phyloP scores from a whole-genome alignment of 2,113 vertebrate species.

The Solea senegalensis region DNA sequence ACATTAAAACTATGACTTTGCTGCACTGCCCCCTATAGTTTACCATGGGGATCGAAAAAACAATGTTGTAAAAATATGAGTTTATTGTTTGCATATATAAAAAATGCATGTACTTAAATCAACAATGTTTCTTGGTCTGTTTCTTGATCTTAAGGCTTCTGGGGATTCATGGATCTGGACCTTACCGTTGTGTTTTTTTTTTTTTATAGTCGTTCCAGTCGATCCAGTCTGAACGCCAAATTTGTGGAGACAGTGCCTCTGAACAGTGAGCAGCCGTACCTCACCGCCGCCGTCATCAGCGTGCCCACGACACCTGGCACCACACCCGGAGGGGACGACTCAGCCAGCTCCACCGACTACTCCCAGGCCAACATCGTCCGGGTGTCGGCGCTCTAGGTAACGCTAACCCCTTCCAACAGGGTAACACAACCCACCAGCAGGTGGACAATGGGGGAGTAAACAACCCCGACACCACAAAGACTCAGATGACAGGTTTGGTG shows the following conservation, averaged over 20 bases:
- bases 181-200: neutral
- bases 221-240: conserved; percentile 95
- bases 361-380: conserved; percentile 90
- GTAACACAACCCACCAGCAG: conserved; percentile 11
- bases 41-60: neutral
- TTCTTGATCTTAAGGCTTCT: too few relatives aligned
- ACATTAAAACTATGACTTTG: neutral
- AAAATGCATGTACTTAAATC: too few relatives aligned
- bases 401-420: conserved; percentile 16
- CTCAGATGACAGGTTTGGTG: neutral
- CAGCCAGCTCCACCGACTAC: conserved; percentile 83
- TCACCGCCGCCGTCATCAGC: conserved; percentile 92
- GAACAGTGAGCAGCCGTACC: conserved; percentile 91
- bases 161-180: too few relatives aligned
- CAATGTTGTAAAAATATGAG: too few relatives aligned
- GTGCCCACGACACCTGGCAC: conserved; percentile 87
- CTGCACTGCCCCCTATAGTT: neutral
- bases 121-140: too few relatives aligned
- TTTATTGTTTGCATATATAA: too few relatives aligned
- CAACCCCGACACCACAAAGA: too few relatives aligned
- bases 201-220: conserved; percentile 76
- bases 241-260: conserved; percentile 91
- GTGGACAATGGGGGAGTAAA: neutral
- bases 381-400: conserved; percentile 92
- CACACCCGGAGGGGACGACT: conserved; percentile 84